Conservation (phyloP, 2,797 vertebrate genomes). For the Ciconia nigra region DNA sequence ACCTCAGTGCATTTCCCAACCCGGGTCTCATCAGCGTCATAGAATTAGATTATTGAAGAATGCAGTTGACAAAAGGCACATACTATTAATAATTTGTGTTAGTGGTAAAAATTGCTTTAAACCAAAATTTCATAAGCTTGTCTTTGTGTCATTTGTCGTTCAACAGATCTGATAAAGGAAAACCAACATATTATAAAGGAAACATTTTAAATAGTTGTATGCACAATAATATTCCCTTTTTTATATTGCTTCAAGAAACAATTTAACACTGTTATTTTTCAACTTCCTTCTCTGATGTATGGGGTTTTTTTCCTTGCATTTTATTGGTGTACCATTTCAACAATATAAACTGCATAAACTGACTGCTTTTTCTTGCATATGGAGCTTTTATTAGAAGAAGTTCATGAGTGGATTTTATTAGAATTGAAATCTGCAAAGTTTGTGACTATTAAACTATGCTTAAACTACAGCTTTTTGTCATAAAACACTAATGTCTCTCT, state of each 20-base stretch:
- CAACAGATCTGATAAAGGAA: not conserved
- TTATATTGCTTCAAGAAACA: not conserved
- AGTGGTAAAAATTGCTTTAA: slow-evolving; percentile 38
- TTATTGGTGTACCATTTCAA: not conserved
- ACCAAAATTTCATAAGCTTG: slow-evolving; percentile 39
- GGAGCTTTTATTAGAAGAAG: slow-evolving; percentile 29
- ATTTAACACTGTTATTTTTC: not conserved
- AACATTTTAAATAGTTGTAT: not conserved
- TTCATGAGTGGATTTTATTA: not conserved
- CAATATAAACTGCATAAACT: not conserved
- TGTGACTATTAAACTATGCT: not conserved
- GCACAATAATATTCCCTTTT: not conserved
- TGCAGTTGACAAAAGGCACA: slow-evolving; percentile 15
- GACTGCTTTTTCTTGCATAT: not conserved
- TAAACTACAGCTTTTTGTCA: not conserved
- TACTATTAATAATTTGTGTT: slow-evolving; percentile 52
- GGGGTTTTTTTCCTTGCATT: not conserved
- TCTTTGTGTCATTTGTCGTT: slow-evolving; percentile 16
- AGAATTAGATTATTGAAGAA: slow-evolving; percentile 62
- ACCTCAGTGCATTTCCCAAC: slow-evolving; percentile 47
- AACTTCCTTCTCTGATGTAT: not conserved
- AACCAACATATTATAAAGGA: not conserved
- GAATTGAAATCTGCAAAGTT: not conserved
- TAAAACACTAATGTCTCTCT: not conserved
- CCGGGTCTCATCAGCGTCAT: slow-evolving; percentile 46